Base-by-base conservation (phyloP, 2,113 vertebrate species). In the Okapia johnstoni region DNA sequence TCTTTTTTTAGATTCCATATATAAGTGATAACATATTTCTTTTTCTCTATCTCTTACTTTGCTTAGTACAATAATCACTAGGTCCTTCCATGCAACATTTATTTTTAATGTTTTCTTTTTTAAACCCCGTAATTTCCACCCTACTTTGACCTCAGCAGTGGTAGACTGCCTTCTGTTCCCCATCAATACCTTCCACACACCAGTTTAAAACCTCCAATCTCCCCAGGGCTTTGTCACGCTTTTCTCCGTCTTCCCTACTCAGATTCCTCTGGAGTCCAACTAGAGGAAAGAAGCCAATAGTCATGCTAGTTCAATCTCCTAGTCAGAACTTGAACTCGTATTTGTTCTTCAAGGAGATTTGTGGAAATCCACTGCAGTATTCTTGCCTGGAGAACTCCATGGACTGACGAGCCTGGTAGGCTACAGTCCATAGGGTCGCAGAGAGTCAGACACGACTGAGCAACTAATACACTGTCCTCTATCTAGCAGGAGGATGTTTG, bases 151-250 rank as follows among this genome's bases (percentile, higher is more conserved):
- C 21, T 85, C 46, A 43, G 26, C 36, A 88, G 15, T n/a, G 12
- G 12, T 15, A 55, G 5, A 23, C 6, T 76, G 30, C 5, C 25
- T 79, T 16, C 16, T n/a, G 6, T 15, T 17, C 11, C 23, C 88
- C 10, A 4, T 6, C 19, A 61, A 17, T 52, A 21, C 2, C 7
- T 16, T 55, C n/a, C 52, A 28, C 2, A 83, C 4, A 46, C 7
- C 5, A 57, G 43, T n/a, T 63, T 76, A 30, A 89, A 96, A 58
- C 2, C 17, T n/a, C 6, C 8, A 57, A 23, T 15, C 14, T 52
- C 17, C 6, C 48, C 16, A 50, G n/a, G 3, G 13, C 0, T 7
- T 16, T n/a, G 23, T 8, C 17, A 17, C 1, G 3, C 9, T 23
- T 91, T 87, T 70, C 28, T 89, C n/a, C 43, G 54, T 81, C 73